Conservation (phyloP, 2,888 invertebrate species). For the Euplagia quadripunctaria region DNA sequence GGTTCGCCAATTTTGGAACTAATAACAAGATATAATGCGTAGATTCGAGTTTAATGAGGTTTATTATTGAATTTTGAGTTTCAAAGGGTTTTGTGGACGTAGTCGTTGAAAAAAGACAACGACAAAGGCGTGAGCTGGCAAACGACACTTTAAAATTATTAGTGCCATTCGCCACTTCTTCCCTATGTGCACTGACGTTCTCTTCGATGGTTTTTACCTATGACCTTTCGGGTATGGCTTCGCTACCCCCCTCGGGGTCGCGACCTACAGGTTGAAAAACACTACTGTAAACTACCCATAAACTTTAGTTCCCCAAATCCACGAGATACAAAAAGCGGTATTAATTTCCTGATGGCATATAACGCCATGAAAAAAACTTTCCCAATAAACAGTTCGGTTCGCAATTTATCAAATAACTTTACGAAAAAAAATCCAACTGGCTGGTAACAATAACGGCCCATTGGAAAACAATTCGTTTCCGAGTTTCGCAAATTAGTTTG, state of each 20-base stretch:
- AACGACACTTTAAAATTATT: no score
- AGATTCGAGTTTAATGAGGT: background rate
- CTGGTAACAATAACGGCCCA: slow-evolving; percentile 30
- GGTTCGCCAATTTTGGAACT: background rate
- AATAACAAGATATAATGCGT: slow-evolving; percentile 6
- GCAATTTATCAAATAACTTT: slow-evolving; percentile 39
- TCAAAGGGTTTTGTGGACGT: no score
- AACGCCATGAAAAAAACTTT: slow-evolving; percentile 25
- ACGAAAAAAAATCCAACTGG: slow-evolving; percentile 24
- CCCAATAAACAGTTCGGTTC: slow-evolving; percentile 19
- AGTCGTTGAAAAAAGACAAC: no score
- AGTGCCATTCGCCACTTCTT: no score
- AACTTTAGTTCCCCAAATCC: background rate
- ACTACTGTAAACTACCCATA: background rate
- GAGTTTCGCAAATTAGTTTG: slow-evolving; percentile 53
- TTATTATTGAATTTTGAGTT: background rate
- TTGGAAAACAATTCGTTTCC: slow-evolving; percentile 53
- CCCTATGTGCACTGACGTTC: no score
- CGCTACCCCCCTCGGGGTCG: no score
- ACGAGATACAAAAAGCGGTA: background rate
- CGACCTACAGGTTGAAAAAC: no score
- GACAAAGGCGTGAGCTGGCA: no score
- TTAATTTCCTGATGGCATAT: background rate
- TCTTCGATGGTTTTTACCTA: no score
- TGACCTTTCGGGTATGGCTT: no score